Percentiles rank a stretch among this genome's conserved stretches.
These are phyloP conservation scores for Cynodonichthys magdalenae DNA, from an alignment of 2,797 vertebrate genomes.

Conservation along the genomic window DNA sequence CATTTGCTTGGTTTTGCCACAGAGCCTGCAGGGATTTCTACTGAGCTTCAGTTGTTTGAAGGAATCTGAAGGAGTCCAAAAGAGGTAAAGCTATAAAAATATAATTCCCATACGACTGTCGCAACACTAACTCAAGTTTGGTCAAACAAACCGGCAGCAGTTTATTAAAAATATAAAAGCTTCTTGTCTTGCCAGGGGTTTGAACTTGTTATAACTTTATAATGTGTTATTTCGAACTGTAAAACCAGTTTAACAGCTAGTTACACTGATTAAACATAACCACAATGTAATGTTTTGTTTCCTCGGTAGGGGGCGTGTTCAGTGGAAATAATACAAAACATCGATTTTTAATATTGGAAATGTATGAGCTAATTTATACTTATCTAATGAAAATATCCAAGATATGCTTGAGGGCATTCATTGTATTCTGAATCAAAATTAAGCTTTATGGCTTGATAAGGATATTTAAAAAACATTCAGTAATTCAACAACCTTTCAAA, in stretches of 20 bases:
- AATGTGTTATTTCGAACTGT: neutral
- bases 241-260: constrained; percentile 4
- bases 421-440: no score
- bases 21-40: constrained; percentile 18
- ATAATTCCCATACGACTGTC: no score
- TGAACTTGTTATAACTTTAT: neutral
- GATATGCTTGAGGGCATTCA: no score
- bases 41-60: constrained; percentile 11
- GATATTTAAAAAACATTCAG: no score
- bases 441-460: no score
- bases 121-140: neutral
- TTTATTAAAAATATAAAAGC: no score
- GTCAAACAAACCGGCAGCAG: rapidly evolving
- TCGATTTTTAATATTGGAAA: neutral
- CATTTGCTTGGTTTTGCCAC: constrained; percentile 22
- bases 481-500: no score
- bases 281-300: constrained; percentile 2
- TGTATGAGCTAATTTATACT: no score
- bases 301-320: constrained; percentile 56
- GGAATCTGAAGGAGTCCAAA: neutral
- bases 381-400: no score
- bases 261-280: no score
- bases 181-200: neutral
- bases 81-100: constrained; percentile 54
- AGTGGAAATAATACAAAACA: neutral